phyloP scores from a whole-genome alignment of 2,888 invertebrate species.

The Osmoderma eremita region DNA sequence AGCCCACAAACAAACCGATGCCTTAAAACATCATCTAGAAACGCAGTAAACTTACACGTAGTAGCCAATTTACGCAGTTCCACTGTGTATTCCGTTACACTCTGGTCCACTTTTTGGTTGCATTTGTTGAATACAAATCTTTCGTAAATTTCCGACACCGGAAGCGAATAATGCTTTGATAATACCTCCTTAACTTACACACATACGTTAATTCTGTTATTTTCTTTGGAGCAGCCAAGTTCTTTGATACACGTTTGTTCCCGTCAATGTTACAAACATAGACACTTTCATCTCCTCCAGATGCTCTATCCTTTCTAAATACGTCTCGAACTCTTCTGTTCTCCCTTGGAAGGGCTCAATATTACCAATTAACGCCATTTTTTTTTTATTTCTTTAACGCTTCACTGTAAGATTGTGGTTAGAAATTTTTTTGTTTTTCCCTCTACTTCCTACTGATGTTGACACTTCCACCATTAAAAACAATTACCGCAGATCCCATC shows the following conservation, averaged over 20 bases:
- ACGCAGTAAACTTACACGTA: slow-evolving; percentile 37
- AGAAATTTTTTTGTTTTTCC: no score
- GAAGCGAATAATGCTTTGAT: slow-evolving; percentile 19
- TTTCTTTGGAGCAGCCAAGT: slow-evolving; percentile 1
- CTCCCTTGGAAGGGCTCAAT: slow-evolving; percentile 23
- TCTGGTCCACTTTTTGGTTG: slow-evolving; percentile 20
- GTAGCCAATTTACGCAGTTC: slow-evolving; percentile 32
- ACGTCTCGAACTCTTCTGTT: slow-evolving; percentile 19
- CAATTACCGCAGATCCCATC: no score
- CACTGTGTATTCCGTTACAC: slow-evolving; percentile 30
- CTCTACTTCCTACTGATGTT: no score
- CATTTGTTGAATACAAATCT: slow-evolving; percentile 22
- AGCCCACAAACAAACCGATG: slow-evolving; percentile 42
- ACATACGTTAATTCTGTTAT: slow-evolving; percentile 12
- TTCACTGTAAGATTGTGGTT: not conserved
- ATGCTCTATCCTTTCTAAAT: slow-evolving; percentile 37
- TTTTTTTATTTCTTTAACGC: not conserved
- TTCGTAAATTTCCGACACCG: not conserved
- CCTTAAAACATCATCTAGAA: slow-evolving; percentile 39
- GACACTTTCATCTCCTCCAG: slow-evolving; percentile 26
- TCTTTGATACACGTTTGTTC: slow-evolving; percentile 17
- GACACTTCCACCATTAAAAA: no score
- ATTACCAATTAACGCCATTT: slow-evolving; percentile 12
- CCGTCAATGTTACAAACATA: slow-evolving; percentile 35
- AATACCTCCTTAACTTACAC: slow-evolving; percentile 15